Conservation (phyloP, 1,140 invertebrate genomes). For the Cephus cinctus region DNA sequence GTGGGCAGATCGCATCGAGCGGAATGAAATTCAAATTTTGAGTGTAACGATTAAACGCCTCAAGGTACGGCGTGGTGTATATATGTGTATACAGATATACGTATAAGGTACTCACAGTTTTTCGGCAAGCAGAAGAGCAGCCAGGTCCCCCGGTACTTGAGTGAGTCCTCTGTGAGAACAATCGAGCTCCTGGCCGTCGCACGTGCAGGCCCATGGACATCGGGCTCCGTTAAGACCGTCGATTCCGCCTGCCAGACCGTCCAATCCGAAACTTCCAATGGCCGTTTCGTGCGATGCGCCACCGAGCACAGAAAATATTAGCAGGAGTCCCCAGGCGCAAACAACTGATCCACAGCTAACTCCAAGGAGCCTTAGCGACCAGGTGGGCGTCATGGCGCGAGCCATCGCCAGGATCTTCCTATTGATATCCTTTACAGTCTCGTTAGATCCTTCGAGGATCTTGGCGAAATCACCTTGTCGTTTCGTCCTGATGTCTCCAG, state of each 20-base stretch:
- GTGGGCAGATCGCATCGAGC: too few relatives aligned
- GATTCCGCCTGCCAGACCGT: conserved; percentile 38
- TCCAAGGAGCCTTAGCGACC: conserved; percentile 44
- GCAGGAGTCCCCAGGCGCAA: conserved; percentile 47
- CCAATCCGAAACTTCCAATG: conserved; percentile 36
- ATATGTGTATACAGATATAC: conserved; percentile 4
- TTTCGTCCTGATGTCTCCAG: not conserved
- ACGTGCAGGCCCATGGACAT: conserved; percentile 80
- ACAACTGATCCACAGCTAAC: conserved; percentile 50
- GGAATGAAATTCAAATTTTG: too few relatives aligned
- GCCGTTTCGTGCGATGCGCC: conserved; percentile 38
- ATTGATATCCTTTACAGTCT: conserved; percentile 39
- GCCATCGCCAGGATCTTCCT: conserved; percentile 46
- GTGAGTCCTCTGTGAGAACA: conserved; percentile 78
- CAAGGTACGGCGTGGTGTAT: too few relatives aligned
- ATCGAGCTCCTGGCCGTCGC: conserved; percentile 73
- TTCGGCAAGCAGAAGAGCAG: conserved; percentile 67
- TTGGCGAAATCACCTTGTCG: conserved; percentile 21
- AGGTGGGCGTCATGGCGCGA: conserved; percentile 45
- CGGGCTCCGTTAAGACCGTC: conserved; percentile 45
- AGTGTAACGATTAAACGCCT: too few relatives aligned
- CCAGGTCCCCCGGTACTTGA: conserved; percentile 73
- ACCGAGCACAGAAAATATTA: conserved; percentile 43
- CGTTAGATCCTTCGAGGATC: conserved; percentile 38
- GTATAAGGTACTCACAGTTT: conserved; percentile 73